phyloP scores from a whole-genome alignment of 2,888 invertebrate genomes.

The Platycheirus rosarum region DNA sequence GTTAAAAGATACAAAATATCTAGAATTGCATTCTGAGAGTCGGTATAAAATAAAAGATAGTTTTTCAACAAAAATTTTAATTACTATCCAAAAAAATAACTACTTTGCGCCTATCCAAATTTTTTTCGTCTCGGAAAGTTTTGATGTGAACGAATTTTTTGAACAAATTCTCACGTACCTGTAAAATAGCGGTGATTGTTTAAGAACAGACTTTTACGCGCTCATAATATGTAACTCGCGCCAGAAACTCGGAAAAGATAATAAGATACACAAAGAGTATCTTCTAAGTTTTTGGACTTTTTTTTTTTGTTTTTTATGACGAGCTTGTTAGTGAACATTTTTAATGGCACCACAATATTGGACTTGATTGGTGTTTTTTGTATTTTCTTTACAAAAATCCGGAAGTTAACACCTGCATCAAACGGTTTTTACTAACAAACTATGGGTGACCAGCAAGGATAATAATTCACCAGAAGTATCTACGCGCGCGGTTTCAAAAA shows the following conservation, averaged over 20 bases:
- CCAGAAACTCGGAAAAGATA: slow-evolving; percentile 70
- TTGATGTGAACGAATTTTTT: slow-evolving; percentile 23
- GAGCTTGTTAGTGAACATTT: slow-evolving; percentile 45
- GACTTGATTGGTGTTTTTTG: slow-evolving; percentile 59
- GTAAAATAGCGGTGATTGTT: slow-evolving; percentile 39
- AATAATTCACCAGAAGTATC: no score
- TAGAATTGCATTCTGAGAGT: slow-evolving; percentile 70
- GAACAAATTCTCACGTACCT: slow-evolving; percentile 55
- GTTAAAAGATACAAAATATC: slow-evolving; percentile 24
- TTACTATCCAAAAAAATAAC: no score
- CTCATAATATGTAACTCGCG: slow-evolving; percentile 68
- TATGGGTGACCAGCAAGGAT: slow-evolving; percentile 63
- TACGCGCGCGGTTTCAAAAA: slow-evolving; percentile 72
- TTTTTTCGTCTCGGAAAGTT: slow-evolving; percentile 18
- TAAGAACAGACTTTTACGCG: slow-evolving; percentile 61
- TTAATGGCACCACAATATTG: slow-evolving; percentile 71
- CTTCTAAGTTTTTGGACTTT: slow-evolving; percentile 6
- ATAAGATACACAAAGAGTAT: slow-evolving; percentile 61
- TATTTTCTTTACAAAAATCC: slow-evolving; percentile 43
- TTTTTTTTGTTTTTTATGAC: slow-evolving; percentile 30
- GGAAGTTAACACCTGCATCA: slow-evolving; percentile 42
- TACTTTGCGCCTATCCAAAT: no score
- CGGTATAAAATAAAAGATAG: slow-evolving; percentile 49
- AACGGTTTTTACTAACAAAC: slow-evolving; percentile 32
- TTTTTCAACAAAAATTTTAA: slow-evolving; percentile 1